Conservation (phyloP, 2,797 vertebrate species). For the Aldrovandia affinis region DNA sequence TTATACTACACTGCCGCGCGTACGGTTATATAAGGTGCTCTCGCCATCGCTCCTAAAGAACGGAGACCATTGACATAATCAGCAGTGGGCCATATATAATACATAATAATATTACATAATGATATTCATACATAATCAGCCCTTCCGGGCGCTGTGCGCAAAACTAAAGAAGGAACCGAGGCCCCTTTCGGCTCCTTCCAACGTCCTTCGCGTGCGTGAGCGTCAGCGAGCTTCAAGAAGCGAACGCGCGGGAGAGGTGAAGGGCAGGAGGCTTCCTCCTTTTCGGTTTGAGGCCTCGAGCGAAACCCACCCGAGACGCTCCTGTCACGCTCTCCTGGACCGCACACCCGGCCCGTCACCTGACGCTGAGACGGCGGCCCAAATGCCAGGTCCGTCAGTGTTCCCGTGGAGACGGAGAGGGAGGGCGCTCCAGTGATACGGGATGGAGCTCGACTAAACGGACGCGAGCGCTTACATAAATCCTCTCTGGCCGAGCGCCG, state of each 20-base stretch:
- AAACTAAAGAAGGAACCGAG: not conserved
- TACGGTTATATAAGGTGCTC: too few species aligned
- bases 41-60: too few species aligned
- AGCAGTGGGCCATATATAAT: too few species aligned
- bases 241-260: not conserved
- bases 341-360: constrained; percentile 9
- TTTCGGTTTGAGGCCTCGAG: not conserved
- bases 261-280: not conserved
- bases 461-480: not conserved
- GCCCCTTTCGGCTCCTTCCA: not conserved
- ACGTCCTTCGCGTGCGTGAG: not conserved
- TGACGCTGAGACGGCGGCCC: not conserved
- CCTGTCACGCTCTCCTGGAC: constrained; percentile 8
- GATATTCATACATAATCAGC: too few species aligned
- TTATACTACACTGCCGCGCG: too few species aligned
- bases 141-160: not conserved
- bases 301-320: not conserved
- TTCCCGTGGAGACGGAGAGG: not conserved
- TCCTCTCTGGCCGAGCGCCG: not conserved
- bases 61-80: too few species aligned
- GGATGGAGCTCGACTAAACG: not conserved
- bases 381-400: not conserved
- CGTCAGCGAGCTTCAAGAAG: not conserved
- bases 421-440: not conserved
- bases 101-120: too few species aligned